Base-by-base conservation (phyloP, 2,113 vertebrate genomes). In the Sakesphorus luctuosus region DNA sequence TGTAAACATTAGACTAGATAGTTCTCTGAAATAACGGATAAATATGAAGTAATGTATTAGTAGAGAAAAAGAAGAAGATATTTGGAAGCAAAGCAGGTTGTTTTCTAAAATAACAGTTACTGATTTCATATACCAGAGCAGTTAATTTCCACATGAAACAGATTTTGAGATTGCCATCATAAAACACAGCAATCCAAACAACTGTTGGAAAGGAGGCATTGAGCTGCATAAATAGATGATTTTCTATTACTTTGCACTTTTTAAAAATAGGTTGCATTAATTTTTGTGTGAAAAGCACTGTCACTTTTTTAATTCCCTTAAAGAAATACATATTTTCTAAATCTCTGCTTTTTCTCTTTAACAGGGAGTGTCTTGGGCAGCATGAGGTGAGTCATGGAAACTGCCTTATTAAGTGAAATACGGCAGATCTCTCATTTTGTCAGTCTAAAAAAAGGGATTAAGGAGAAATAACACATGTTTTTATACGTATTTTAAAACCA, bases 281-380 rank as follows among this genome's bases (percentile, higher is more conserved):
- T 56, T 89, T 71, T 89, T 83, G 7, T 84, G 33, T 65, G 49
- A 84, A 55, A 78, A 69, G 11, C 24, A 28, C 20, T 50, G 43
- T 50, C 18, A 19, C 20, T 46, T 7, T 52, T 93, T 49, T 73
- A 73, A 68, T 49, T 85, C 4, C 13, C 8, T 33, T 59, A 88
- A 89, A 93, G 21, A 82, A 80, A 26, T 66, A 31, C 6, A 10
- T 24, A 13, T 89, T 77, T 95, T 94, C 55, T 92, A 91, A 94
- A 90, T 66, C 59, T 95, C 77, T 91, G 28, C 33, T 68, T 86
- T 94, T 84, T 87, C 61, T 97, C 84, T 85, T 79, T 96, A 96
- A 49, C 93, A 98, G 98, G 90, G 97, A 97, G 47, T 98, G 98
- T 95, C 97, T 98, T 94, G 98, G 98, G 46, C 97, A 98, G 79